Evolutionary conservation across 2,888 invertebrate species (phyloP).

Genomic region (Dicycla oo): DNA sequence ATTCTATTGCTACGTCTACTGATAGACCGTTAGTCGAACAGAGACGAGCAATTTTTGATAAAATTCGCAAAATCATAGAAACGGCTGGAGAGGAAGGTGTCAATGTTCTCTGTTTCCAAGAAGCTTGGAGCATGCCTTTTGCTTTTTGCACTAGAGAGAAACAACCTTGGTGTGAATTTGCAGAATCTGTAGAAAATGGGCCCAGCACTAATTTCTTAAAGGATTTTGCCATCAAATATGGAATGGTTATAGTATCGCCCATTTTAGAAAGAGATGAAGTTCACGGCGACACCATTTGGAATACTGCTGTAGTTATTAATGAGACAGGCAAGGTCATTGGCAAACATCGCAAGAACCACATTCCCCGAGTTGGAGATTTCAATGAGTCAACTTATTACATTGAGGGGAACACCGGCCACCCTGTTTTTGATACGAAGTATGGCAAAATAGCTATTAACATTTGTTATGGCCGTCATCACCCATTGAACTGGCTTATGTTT

Average conservation of each 20-base stretch:
- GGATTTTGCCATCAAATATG: conserved; percentile 94
- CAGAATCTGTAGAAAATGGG: conserved; percentile 96
- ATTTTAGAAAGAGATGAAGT: conserved; percentile 97
- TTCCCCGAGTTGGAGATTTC: conserved; percentile 99
- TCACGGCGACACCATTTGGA: conserved; percentile 98
- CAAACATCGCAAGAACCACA: conserved; percentile 99
- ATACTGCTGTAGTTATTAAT: conserved; percentile 98
- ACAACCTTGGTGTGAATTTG: conserved; percentile 99
- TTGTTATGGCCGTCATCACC: conserved; percentile 99
- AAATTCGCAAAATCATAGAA: conserved; percentile 93
- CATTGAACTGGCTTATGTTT: conserved; percentile 99
- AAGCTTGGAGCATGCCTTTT: conserved; percentile 99
- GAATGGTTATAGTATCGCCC: conserved; percentile 98
- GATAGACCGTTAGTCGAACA: conserved; percentile 93
- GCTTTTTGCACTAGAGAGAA: conserved; percentile 99
- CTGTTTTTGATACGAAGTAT: conserved; percentile 96
- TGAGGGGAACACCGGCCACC: conserved; percentile 99
- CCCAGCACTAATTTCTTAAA: conserved; percentile 95
- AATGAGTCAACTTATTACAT: conserved; percentile 99
- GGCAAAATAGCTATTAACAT: conserved; percentile 98
- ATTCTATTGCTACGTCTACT: conserved; percentile 95
- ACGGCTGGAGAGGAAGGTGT: conserved; percentile 94
- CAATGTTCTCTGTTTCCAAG: conserved; percentile 98
- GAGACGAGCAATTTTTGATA: conserved; percentile 94
- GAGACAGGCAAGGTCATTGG: conserved; percentile 96